Conservation (phyloP, 2,888 invertebrate genomes). For the Drosophila barbarae region DNA sequence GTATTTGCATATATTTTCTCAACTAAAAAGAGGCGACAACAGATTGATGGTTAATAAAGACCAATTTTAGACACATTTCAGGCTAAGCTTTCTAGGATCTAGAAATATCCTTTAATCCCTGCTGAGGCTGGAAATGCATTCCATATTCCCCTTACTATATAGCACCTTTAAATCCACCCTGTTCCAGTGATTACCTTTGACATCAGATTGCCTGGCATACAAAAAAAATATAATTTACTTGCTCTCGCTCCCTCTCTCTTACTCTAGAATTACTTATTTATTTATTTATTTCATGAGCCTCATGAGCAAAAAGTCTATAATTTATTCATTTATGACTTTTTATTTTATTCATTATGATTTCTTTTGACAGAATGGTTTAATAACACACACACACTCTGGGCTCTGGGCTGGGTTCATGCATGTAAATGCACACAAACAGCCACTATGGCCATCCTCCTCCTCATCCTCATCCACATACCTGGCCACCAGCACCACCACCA, state of each 20-base stretch:
- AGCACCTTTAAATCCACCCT: slow-evolving; percentile 5
- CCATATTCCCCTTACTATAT: background rate
- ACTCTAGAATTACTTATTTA: slow-evolving; percentile 43
- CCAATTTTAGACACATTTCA: slow-evolving; percentile 1
- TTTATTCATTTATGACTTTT: slow-evolving; percentile 49
- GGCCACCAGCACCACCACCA: background rate
- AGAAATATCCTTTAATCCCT: too few relatives aligned
- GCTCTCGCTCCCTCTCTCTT: background rate
- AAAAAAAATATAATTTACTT: slow-evolving; percentile 37
- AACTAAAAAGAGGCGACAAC: slow-evolving; percentile 5
- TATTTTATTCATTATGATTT: slow-evolving; percentile 46
- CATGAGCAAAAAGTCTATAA: slow-evolving; percentile 37
- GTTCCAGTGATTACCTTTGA: slow-evolving; percentile 29
- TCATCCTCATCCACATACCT: background rate
- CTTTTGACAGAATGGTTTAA: slow-evolving; percentile 51
- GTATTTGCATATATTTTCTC: too few relatives aligned
- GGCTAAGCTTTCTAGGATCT: background rate
- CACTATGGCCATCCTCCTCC: background rate
- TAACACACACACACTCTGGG: slow-evolving; percentile 31
- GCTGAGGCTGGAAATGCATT: too few relatives aligned
- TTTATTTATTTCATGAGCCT: slow-evolving; percentile 31
- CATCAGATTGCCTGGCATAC: slow-evolving; percentile 10
- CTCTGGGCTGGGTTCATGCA: slow-evolving; percentile 22
- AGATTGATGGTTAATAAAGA: slow-evolving; percentile 6
- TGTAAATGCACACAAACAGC: slow-evolving; percentile 27